A percentile compares a stretch with the other conserved stretches of the same genome.
Evolutionary conservation across 2,113 vertebrate genomes (phyloP).

Genomic region (Cavia porcellus): DNA sequence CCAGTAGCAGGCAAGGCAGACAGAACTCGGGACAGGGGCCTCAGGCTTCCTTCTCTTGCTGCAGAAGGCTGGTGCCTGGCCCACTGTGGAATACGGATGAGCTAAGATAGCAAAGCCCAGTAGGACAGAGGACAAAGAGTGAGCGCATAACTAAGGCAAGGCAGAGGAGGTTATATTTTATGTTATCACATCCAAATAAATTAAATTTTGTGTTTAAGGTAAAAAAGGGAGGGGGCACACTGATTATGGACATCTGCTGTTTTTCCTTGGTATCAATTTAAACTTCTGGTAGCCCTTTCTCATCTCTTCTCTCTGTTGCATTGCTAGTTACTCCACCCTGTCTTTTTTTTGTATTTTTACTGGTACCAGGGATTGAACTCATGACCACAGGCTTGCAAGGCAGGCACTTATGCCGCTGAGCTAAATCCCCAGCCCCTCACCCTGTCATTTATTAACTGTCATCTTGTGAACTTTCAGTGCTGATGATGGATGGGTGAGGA

Average conservation of each 20-base stretch:
- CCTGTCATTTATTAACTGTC: not conserved
- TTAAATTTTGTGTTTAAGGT: not conserved
- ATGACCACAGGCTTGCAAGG: too few relatives aligned
- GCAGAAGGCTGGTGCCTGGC: not conserved
- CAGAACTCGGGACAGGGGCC: not conserved
- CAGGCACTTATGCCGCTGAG: too few relatives aligned
- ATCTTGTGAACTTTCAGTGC: not conserved
- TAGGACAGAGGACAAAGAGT: not conserved
- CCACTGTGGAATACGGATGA: not conserved
- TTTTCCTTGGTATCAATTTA: not conserved
- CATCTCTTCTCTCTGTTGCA: not conserved
- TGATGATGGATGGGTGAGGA: not conserved
- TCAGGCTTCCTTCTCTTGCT: not conserved
- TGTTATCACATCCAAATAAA: not conserved
- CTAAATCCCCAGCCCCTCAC: not conserved
- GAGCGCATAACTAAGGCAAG: not conserved
- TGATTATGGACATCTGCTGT: not conserved
- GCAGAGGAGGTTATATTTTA: not conserved
- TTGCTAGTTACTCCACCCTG: too few relatives aligned
- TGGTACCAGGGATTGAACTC: too few relatives aligned
- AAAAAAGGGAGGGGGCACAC: not conserved
- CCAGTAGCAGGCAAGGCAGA: not conserved
- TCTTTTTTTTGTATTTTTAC: too few relatives aligned
- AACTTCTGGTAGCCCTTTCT: not conserved
- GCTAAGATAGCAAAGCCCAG: not conserved